These are phyloP conservation scores for Planiliza haematocheilus DNA, from an alignment of 2,113 vertebrate species.

Conservation along the genomic window DNA sequence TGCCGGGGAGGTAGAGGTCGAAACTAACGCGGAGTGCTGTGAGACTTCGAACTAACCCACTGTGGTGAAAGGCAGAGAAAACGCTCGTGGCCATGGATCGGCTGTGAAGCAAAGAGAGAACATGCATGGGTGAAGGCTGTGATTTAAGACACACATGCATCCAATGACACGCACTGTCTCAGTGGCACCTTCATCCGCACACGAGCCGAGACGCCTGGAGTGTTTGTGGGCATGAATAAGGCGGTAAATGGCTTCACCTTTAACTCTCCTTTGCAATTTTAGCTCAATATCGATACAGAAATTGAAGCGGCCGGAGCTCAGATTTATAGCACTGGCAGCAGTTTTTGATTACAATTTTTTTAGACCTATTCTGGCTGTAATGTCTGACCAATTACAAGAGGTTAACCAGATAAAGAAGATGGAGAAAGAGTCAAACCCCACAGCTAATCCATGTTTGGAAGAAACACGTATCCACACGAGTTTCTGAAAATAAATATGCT, in stretches of 20 bases:
- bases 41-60: conserved; percentile 37
- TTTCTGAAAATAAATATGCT: neutral
- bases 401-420: no score
- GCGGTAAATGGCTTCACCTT: neutral
- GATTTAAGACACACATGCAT: conserved; percentile 18
- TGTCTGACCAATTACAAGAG: neutral
- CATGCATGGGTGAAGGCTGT: conserved; percentile 26
- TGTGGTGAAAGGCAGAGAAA: conserved; percentile 17
- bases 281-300: neutral
- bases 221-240: conserved; percentile 27
- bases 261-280: neutral
- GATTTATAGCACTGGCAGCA: conserved; percentile 6
- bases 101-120: conserved; percentile 21
- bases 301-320: neutral
- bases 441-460: no score
- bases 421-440: no score
- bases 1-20: conserved; percentile 20
- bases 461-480: no score
- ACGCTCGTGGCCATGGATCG: conserved; percentile 26
- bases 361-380: neutral
- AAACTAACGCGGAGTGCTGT: conserved; percentile 25
- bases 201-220: conserved; percentile 18
- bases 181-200: neutral
- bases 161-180: neutral
- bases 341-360: conserved; percentile 4